These are phyloP conservation scores for Recurvirostra avosetta DNA, from an alignment of 2,113 vertebrate species.

Conservation along the genomic window DNA sequence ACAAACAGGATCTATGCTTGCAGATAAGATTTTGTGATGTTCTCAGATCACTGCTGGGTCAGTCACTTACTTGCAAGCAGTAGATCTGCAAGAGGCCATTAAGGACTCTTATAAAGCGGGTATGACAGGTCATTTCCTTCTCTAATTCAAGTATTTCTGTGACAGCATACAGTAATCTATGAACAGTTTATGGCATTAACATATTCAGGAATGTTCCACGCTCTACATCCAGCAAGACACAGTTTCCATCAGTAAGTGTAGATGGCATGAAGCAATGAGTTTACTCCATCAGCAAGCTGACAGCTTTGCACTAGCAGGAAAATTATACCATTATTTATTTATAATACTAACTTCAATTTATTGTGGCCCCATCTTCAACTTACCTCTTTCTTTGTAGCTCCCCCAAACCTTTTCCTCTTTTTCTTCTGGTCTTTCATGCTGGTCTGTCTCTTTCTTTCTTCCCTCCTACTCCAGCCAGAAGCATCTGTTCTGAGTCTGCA, in stretches of 20 bases:
- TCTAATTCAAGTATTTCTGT: neutral
- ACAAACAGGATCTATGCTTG: neutral
- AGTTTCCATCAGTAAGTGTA: neutral
- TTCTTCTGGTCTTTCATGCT: neutral
- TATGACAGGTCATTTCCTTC: neutral
- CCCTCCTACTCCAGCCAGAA: neutral
- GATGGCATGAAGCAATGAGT: neutral
- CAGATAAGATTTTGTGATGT: neutral
- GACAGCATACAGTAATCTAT: neutral
- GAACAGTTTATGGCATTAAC: neutral
- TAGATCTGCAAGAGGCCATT: neutral
- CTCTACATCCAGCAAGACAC: neutral
- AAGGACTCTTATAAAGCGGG: neutral
- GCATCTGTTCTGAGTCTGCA: neutral
- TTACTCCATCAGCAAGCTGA: neutral
- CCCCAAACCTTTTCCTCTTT: neutral
- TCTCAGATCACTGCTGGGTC: neutral
- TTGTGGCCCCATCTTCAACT: neutral
- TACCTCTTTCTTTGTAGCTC: neutral
- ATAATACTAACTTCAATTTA: neutral
- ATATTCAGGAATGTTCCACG: neutral
- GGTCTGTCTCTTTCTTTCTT: neutral
- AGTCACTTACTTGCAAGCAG: neutral
- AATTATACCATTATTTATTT: neutral
- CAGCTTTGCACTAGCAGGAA: neutral